These are phyloP conservation scores for Caloenas nicobarica DNA, from an alignment of 2,113 vertebrate genomes.

Conservation along the genomic window DNA sequence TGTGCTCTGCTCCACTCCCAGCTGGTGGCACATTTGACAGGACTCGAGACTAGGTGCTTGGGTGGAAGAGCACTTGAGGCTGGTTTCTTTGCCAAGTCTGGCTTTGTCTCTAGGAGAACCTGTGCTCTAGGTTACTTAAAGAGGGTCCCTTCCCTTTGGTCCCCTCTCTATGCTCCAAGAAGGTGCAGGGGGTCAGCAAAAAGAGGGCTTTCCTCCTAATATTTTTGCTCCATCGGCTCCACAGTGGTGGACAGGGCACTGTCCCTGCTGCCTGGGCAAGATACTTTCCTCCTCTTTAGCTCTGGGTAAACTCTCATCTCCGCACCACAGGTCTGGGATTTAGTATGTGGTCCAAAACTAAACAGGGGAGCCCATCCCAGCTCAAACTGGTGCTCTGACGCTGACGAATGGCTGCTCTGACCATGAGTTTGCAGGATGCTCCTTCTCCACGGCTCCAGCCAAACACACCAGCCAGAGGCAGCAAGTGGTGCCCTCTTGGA, in stretches of 20 bases:
- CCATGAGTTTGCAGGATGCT: background rate
- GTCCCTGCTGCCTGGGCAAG: background rate
- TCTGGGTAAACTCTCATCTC: background rate
- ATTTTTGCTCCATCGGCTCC: fast-evolving
- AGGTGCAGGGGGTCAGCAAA: background rate
- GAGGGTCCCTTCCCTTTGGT: background rate
- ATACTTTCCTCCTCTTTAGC: background rate
- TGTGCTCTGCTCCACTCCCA: background rate
- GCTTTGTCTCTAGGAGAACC: background rate
- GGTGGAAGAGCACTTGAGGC: background rate
- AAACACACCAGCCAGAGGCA: background rate
- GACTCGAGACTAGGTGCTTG: background rate
- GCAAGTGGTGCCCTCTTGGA: fast-evolving
- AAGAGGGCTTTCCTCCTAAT: background rate
- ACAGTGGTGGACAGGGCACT: background rate
- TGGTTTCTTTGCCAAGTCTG: background rate
- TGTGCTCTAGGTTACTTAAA: background rate
- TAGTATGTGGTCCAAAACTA: fast-evolving
- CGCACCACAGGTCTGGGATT: background rate
- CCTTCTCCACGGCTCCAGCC: background rate
- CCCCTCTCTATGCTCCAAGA: fast-evolving
- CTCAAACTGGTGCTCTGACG: fast-evolving
- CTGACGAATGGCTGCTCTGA: background rate
- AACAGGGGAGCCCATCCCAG: fast-evolving
- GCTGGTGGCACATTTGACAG: background rate